Percentiles rank a stretch among this genome's conserved stretches.
These are phyloP conservation scores for Anoura caudifer DNA, from an alignment of 2,113 vertebrate species.

Conservation along the genomic window DNA sequence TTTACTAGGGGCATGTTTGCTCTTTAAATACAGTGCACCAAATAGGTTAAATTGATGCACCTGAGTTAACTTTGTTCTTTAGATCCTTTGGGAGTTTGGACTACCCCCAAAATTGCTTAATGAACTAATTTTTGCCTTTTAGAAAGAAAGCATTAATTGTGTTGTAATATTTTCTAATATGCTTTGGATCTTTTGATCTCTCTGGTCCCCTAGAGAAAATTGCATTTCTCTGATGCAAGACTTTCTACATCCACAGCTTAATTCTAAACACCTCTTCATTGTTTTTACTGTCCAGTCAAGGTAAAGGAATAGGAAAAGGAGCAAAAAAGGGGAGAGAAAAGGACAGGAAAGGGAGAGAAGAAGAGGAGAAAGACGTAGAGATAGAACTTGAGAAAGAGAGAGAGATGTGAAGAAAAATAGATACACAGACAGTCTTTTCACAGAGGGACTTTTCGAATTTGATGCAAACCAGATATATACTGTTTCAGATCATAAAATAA, in stretches of 20 bases:
- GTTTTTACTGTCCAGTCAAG: neutral
- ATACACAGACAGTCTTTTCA: neutral
- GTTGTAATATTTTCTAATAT: conserved; percentile 16
- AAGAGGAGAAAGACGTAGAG: neutral
- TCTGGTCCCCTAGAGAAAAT: neutral
- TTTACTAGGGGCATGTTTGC: neutral
- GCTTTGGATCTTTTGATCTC: neutral
- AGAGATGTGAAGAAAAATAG: neutral
- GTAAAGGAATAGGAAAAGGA: neutral
- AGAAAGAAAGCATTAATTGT: conserved; percentile 31
- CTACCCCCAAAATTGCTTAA: neutral
- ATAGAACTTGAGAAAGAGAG: neutral
- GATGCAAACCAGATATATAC: neutral
- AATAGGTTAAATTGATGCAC: neutral
- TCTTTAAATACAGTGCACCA: neutral
- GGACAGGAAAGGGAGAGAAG: neutral
- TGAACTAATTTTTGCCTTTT: conserved; percentile 27
- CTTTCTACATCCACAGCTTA: neutral
- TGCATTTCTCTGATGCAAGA: neutral
- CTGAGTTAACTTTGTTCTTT: neutral
- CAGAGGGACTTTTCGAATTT: neutral
- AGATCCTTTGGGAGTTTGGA: neutral
- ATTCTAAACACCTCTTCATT: neutral
- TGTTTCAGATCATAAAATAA: neutral
- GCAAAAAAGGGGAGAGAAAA: neutral